Percentiles rank a stretch among this genome's conserved stretches.
Conservation (phyloP, 2,113 vertebrate genomes). For the Epinephelus lanceolatus region DNA sequence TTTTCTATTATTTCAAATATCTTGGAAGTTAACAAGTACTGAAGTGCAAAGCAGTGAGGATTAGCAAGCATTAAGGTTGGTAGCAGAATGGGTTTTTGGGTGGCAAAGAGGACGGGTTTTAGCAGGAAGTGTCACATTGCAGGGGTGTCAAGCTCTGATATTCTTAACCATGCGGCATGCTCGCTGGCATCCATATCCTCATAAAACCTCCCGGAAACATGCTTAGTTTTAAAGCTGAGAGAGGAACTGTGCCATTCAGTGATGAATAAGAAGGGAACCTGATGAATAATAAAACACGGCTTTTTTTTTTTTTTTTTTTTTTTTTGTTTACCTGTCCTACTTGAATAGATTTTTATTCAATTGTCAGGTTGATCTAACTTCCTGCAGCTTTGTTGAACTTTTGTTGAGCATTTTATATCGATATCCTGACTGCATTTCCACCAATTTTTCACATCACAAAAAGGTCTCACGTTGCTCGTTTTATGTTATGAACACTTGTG, state of each 20-base stretch:
- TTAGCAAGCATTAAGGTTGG: constrained; percentile 32
- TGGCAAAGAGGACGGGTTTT: constrained; percentile 21
- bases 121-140: constrained; percentile 27
- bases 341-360: neutral
- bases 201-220: constrained; percentile 16
- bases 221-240: constrained; percentile 1
- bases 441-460: too few species aligned
- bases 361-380: neutral
- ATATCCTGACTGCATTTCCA: neutral
- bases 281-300: neutral
- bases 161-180: constrained; percentile 2
- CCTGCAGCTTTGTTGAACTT: neutral
- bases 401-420: neutral
- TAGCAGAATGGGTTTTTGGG: constrained; percentile 40
- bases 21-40: constrained; percentile 48
- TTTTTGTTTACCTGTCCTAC: neutral
- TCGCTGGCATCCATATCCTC: constrained; percentile 2
- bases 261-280: neutral
- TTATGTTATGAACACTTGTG: neutral
- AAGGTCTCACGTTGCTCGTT: neutral
- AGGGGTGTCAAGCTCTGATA: constrained; percentile 29
- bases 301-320: too few species aligned
- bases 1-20: constrained; percentile 42
- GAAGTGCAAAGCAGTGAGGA: constrained; percentile 41
- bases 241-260: neutral